These are phyloP conservation scores for Autographa gamma DNA, from an alignment of 2,888 invertebrate species.

Conservation along the genomic window DNA sequence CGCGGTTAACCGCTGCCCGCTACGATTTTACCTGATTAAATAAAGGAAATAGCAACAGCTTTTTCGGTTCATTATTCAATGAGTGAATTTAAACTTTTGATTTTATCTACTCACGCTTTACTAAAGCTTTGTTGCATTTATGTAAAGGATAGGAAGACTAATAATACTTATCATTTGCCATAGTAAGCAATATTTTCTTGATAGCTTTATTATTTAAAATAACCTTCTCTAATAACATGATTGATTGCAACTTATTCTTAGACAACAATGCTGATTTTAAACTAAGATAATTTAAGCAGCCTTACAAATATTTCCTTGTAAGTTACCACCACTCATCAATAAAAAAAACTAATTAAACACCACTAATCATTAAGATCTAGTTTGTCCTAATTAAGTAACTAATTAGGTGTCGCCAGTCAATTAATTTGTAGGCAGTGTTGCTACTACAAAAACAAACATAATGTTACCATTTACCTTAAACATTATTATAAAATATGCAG, in stretches of 20 bases:
- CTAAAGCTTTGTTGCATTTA: neutral
- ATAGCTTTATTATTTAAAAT: neutral
- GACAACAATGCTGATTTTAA: neutral
- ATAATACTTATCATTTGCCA: too few species aligned
- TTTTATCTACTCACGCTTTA: neutral
- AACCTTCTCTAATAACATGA: neutral
- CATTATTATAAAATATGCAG: conserved; percentile 9
- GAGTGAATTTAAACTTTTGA: neutral
- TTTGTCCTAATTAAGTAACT: neutral
- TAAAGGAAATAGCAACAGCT: conserved; percentile 20
- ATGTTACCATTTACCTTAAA: conserved; percentile 18
- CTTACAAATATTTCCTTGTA: neutral
- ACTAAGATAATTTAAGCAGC: neutral
- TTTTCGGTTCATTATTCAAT: conserved; percentile 1
- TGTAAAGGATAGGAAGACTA: too few species aligned
- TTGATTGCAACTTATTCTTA: neutral
- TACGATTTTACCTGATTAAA: conserved; percentile 24
- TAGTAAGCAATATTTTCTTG: too few species aligned
- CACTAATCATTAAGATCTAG: neutral
- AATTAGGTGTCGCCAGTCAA: neutral
- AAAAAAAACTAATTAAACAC: neutral
- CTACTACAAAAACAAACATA: neutral
- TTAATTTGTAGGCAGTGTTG: neutral
- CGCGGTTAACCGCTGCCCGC: conserved; percentile 27
- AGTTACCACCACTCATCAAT: neutral